Conservation (phyloP, 2,888 invertebrate genomes). For the Orchesella flavescens region DNA sequence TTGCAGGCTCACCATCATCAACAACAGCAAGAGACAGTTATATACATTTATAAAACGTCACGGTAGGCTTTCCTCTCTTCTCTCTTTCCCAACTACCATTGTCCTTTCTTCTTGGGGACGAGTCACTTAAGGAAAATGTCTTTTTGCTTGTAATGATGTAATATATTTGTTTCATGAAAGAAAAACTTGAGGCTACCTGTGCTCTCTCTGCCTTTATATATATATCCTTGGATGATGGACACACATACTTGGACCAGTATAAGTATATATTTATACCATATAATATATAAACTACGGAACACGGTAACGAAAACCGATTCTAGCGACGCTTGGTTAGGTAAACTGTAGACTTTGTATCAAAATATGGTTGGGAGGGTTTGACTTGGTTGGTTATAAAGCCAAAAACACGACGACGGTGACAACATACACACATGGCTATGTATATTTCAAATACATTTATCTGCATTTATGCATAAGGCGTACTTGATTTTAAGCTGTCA, state of each 20-base stretch:
- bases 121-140: constrained; percentile 62
- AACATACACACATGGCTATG: background rate
- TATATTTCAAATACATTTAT: background rate
- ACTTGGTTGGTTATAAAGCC: constrained; percentile 47
- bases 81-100: constrained; percentile 20
- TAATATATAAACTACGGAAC: constrained; percentile 23
- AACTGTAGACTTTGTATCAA: constrained; percentile 38
- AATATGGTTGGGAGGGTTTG: constrained; percentile 53
- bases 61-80: constrained; percentile 46
- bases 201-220: background rate
- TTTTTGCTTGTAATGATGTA: constrained; percentile 62
- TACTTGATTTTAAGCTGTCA: constrained; percentile 58
- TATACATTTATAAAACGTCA: constrained; percentile 62
- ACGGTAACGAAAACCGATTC: constrained; percentile 53
- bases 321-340: constrained; percentile 38
- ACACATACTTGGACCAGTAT: background rate
- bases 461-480: constrained; percentile 36
- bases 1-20: constrained; percentile 53
- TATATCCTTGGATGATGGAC: background rate
- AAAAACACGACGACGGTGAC: background rate
- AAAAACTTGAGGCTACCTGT: constrained; percentile 35
- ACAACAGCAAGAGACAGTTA: constrained; percentile 54
- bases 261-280: background rate
- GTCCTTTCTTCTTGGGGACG: constrained; percentile 50
- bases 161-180: constrained; percentile 57